phyloP scores from a whole-genome alignment of 2,797 vertebrate genomes.

The Limnodromus scolopaceus region DNA sequence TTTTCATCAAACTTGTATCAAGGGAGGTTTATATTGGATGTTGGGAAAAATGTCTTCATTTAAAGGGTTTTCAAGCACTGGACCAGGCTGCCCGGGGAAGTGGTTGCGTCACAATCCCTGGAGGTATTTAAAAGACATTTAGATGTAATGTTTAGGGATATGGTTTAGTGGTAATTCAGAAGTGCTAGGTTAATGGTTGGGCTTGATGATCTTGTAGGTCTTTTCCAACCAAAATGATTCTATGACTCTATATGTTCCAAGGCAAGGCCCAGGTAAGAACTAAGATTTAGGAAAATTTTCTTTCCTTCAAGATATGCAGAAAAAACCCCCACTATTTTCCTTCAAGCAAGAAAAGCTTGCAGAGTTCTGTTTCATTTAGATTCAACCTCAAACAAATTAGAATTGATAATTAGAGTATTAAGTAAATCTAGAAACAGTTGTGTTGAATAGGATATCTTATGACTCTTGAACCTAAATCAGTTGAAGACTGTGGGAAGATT shows the following conservation, averaged over 20 bases:
- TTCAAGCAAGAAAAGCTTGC: not conserved
- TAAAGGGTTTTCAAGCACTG: too few relatives aligned
- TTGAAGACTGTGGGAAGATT: rapidly evolving
- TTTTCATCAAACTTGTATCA: not conserved
- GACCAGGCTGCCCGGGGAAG: not conserved
- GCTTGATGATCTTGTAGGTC: not conserved
- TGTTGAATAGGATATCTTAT: not conserved
- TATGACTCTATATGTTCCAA: not conserved
- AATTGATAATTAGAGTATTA: not conserved
- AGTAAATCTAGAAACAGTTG: not conserved
- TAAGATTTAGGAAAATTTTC: not conserved
- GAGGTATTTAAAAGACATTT: not conserved
- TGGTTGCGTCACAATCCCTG: too few relatives aligned
- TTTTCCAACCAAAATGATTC: not conserved
- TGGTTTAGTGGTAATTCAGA: not conserved
- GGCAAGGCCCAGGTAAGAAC: not conserved
- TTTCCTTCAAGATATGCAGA: not conserved
- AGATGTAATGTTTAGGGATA: not conserved
- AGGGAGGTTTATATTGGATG: too few relatives aligned
- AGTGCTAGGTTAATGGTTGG: not conserved
- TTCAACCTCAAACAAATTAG: not conserved
- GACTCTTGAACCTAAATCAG: not conserved
- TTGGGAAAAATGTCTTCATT: too few relatives aligned
- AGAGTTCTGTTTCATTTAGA: not conserved
- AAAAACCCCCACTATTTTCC: not conserved